Percentiles rank a stretch among this genome's conserved stretches.
Evolutionary conservation across 1,140 invertebrate genomes (phyloP).

Genomic region (Leguminivora glycinivorella): DNA sequence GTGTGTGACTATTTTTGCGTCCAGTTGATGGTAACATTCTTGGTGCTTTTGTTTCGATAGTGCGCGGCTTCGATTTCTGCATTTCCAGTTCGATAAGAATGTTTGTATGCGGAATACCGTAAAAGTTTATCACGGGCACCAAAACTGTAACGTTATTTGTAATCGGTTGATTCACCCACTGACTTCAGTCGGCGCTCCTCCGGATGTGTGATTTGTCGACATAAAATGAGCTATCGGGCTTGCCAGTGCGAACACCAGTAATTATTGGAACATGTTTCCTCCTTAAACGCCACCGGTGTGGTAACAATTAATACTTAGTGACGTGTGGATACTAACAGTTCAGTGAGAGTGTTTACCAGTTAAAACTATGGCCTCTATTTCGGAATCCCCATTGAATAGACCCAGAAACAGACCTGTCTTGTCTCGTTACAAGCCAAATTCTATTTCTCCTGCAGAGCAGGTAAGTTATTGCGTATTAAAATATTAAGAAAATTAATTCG

Average conservation of each 20-base stretch:
- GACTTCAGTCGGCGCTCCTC: slow-evolving; percentile 58
- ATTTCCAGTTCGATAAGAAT: slow-evolving; percentile 32
- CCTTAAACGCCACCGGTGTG: slow-evolving; percentile 54
- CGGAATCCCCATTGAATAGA: slow-evolving; percentile 63
- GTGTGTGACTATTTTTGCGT: slow-evolving; percentile 45
- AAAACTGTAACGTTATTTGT: slow-evolving; percentile 35
- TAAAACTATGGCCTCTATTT: slow-evolving; percentile 57
- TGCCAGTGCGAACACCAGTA: slow-evolving; percentile 58
- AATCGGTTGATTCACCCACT: slow-evolving; percentile 67
- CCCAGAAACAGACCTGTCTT: slow-evolving; percentile 65
- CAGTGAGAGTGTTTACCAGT: slow-evolving; percentile 1
- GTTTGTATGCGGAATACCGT: slow-evolving; percentile 46
- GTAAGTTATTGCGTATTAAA: slow-evolving; percentile 44
- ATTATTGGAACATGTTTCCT: slow-evolving; percentile 70
- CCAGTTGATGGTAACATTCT: slow-evolving; percentile 44
- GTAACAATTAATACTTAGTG: slow-evolving; percentile 21
- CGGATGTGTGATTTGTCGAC: slow-evolving; percentile 78
- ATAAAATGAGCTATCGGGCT: slow-evolving; percentile 71
- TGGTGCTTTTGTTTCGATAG: slow-evolving; percentile 20
- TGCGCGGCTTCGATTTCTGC: neutral
- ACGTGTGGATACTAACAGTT: neutral
- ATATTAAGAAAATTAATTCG: neutral
- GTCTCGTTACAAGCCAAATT: slow-evolving; percentile 58
- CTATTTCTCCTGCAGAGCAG: slow-evolving; percentile 50
- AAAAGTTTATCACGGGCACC: slow-evolving; percentile 61